A percentile compares a stretch with the other conserved stretches of the same genome.
Evolutionary conservation across 2,888 invertebrate genomes (phyloP).

Genomic region (Volucella inflata): DNA sequence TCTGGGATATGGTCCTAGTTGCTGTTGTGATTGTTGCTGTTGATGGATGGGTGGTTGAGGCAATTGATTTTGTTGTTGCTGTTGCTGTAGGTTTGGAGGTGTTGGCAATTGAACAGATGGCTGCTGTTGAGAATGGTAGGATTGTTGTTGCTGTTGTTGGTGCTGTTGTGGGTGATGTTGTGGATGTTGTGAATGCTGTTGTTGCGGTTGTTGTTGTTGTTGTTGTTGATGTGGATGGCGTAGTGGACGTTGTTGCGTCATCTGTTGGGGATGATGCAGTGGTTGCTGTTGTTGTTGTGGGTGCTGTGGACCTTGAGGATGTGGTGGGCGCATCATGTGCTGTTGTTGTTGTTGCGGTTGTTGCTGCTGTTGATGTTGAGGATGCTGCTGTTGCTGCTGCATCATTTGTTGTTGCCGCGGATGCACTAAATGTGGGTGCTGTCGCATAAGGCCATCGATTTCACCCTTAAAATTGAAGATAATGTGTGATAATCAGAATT

Average conservation of each 20-base stretch:
- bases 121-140: slow-evolving; percentile 61
- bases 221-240: slow-evolving; percentile 63
- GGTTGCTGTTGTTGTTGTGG: slow-evolving; percentile 76
- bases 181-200: slow-evolving; percentile 64
- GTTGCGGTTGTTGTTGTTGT: slow-evolving; percentile 57
- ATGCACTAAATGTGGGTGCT: slow-evolving; percentile 90
- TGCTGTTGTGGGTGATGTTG: slow-evolving; percentile 43
- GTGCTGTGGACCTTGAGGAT: slow-evolving; percentile 43
- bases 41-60: slow-evolving; percentile 63
- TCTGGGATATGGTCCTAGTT: slow-evolving; percentile 76
- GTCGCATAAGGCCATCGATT: slow-evolving; percentile 91
- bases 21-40: slow-evolving; percentile 61
- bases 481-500: neutral
- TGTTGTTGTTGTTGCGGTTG: slow-evolving; percentile 76
- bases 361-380: slow-evolving; percentile 85
- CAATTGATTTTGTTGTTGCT: slow-evolving; percentile 45
- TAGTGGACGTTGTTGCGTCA: slow-evolving; percentile 76
- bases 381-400: slow-evolving; percentile 82
- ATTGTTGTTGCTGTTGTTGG: slow-evolving; percentile 46
- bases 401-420: slow-evolving; percentile 84
- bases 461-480: slow-evolving; percentile 85
- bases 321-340: slow-evolving; percentile 38
- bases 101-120: slow-evolving; percentile 63
- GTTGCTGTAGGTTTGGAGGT: slow-evolving; percentile 41
- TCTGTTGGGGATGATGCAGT: slow-evolving; percentile 76